Base-by-base conservation (phyloP, 1,140 invertebrate genomes). In the Xylocopa sonorina region DNA sequence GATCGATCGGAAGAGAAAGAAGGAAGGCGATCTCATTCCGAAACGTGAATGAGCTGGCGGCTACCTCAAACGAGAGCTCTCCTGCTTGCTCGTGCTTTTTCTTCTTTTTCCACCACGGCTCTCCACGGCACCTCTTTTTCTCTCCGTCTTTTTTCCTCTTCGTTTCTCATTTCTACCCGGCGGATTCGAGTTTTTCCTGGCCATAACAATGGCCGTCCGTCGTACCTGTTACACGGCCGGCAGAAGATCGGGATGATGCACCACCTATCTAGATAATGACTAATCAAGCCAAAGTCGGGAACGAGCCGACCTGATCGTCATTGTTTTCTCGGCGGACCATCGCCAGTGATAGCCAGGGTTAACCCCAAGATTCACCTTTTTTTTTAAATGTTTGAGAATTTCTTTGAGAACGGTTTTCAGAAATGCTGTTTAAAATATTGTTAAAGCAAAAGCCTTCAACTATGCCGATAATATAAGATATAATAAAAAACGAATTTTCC, bases 1-100 rank as follows among this genome's bases (percentile, higher is more conserved):
- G 32, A 16, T 24, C 77, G 80, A 79, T 79, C 66, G 53, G 32
- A 50, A 48, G 53, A 84, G 69, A 73, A 81, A 82, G 85, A 84
- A 82, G 60, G 77, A 80, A 74, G 82, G 82, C 86, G 87, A 90
- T 90, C 88, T 90, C 88, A 90, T 90, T 90, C 89, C 85, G 88
- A 90, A 90, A 89, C 87, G 80, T 88, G 89, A 90, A 90, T 90
- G 87, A 89, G 84, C 80, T 80, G 87, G 87, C 89, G 89, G 89
- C 89, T 87, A 88, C 87, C 89, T 90, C 89, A 90, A 90, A 90
- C 89, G 87, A 90, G 86, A 77, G 77, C 84, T 78, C 78, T 38
- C 78, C 66, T 76, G 81, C 64, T 81, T 86, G 27, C 84, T 75
- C 78, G 81, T 75, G 76, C 81, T 75, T 77, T 76, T 73, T 71